Evolutionary conservation across 2,113 vertebrate genomes (phyloP).

Genomic region (Thryonomys swinderianus): DNA sequence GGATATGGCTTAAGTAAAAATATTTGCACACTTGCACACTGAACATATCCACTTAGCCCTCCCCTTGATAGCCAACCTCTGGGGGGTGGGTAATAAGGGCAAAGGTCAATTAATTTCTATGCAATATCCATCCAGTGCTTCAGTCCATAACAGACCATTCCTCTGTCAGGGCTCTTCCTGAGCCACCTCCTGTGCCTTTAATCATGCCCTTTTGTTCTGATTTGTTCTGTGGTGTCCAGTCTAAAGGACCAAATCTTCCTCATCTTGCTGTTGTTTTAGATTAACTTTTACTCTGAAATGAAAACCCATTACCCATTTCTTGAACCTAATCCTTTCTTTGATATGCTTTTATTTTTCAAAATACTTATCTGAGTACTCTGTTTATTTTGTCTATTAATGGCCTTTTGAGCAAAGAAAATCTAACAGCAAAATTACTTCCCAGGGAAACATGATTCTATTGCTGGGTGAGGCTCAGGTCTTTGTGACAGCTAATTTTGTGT

Average conservation of each 20-base stretch:
- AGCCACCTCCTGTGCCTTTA: slow-evolving; percentile 8
- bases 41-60: neutral
- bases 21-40: neutral
- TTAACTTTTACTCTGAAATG: slow-evolving; percentile 35
- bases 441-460: neutral
- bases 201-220: neutral
- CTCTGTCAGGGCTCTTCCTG: neutral
- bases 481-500: neutral
- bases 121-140: neutral
- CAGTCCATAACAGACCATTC: neutral
- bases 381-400: slow-evolving; percentile 4
- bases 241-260: neutral
- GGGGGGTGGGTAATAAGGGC: neutral
- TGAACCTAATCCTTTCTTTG: neutral
- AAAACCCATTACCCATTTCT: slow-evolving; percentile 18
- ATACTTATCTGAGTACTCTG: neutral
- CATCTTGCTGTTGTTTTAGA: neutral
- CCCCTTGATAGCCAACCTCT: neutral
- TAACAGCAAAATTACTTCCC: neutral
- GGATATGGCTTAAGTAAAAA: neutral
- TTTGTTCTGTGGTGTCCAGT: neutral
- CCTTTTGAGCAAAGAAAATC: neutral
- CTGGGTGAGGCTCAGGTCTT: neutral
- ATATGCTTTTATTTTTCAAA: slow-evolving; percentile 14
- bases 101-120: slow-evolving; percentile 35